Conservation (phyloP, 2,797 vertebrate genomes). For the Sibirionetta formosa region DNA sequence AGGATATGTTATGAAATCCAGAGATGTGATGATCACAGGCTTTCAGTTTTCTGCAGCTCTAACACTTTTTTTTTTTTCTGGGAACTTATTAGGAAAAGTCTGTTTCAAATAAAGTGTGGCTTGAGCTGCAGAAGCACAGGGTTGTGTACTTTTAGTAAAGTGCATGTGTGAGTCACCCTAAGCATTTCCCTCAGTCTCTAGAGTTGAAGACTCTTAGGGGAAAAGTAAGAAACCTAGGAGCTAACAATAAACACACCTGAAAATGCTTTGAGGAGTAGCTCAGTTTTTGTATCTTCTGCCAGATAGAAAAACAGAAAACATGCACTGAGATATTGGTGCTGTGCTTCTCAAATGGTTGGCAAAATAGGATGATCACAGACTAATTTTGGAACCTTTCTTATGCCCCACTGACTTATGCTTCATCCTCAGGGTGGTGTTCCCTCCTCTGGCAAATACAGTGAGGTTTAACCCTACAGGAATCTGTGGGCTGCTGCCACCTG, state of each 20-base stretch:
- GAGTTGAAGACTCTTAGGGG: background rate
- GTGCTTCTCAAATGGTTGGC: background rate
- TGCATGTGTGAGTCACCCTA: background rate
- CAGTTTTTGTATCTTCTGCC: background rate
- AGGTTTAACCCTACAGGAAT: background rate
- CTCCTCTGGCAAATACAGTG: background rate
- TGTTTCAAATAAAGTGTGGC: background rate
- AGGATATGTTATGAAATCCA: background rate
- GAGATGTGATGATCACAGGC: background rate
- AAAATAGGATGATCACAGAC: background rate
- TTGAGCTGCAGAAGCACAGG: background rate
- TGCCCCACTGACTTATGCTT: background rate
- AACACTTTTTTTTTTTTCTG: rapidly evolving
- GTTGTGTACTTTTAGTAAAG: background rate
- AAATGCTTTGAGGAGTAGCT: background rate
- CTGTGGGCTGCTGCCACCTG: rapidly evolving
- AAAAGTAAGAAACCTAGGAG: background rate
- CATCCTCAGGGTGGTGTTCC: rapidly evolving
- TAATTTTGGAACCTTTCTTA: background rate
- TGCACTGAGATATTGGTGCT: background rate
- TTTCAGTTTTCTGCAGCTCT: background rate
- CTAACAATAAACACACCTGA: background rate
- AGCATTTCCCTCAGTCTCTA: background rate
- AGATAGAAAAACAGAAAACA: background rate
- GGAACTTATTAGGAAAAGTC: background rate